Percentiles rank a stretch among this genome's conserved stretches.
These are phyloP conservation scores for Silurus lanzhouensis DNA, from an alignment of 2,797 vertebrate genomes.

Conservation along the genomic window DNA sequence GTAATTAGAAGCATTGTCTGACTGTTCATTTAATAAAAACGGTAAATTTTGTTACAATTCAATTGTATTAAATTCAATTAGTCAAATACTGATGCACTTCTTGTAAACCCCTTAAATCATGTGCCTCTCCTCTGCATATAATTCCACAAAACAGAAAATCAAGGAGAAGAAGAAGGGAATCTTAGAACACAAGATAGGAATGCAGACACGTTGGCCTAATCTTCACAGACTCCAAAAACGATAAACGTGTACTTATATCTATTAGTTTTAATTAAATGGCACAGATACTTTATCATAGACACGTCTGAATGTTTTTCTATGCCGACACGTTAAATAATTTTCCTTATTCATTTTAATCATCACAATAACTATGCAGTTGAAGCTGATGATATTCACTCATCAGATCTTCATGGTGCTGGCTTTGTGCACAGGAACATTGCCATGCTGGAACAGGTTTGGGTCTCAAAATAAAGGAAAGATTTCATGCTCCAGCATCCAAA, in stretches of 20 bases:
- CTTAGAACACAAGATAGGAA: neutral
- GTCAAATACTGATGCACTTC: neutral
- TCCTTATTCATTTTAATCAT: too few relatives aligned
- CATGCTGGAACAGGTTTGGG: too few relatives aligned
- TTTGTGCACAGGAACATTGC: too few relatives aligned
- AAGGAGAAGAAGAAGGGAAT: neutral
- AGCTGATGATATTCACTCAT: too few relatives aligned
- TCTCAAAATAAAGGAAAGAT: too few relatives aligned
- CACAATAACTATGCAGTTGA: too few relatives aligned
- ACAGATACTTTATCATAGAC: neutral
- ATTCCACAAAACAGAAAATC: neutral
- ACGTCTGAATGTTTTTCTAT: neutral
- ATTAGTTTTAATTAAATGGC: neutral
- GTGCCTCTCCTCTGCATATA: neutral
- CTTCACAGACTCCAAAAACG: neutral
- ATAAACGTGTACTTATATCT: neutral
- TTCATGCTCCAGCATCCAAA: too few relatives aligned
- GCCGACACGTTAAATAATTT: neutral
- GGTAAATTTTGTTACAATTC: neutral
- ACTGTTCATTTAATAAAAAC: too few relatives aligned
- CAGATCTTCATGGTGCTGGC: too few relatives aligned
- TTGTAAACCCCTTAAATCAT: neutral
- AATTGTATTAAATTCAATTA: neutral
- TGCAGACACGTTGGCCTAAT: neutral
- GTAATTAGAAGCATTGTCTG: too few relatives aligned